A percentile compares a stretch with the other conserved stretches of the same genome.
These are phyloP conservation scores for Tetramorium bicarinatum DNA, from an alignment of 2,888 invertebrate genomes.

Conservation along the genomic window DNA sequence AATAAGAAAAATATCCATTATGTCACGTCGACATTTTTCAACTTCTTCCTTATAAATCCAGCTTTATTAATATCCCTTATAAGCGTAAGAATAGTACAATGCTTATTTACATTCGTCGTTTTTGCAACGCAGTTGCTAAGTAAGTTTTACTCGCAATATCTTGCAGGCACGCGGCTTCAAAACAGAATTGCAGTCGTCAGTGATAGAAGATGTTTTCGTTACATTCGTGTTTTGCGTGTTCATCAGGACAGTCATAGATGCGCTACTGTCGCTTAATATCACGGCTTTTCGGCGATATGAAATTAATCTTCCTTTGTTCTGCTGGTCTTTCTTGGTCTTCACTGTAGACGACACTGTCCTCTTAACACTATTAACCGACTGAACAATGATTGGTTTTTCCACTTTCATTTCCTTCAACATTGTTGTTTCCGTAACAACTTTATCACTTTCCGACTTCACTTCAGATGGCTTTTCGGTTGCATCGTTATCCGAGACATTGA, in stretches of 20 bases:
- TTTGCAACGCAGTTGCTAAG: not conserved
- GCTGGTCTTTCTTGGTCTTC: constrained; percentile 44
- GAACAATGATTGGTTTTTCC: constrained; percentile 7
- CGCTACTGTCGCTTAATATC: constrained; percentile 76
- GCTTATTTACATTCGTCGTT: constrained; percentile 17
- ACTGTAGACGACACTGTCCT: not conserved
- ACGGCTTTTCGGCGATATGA: constrained; percentile 77
- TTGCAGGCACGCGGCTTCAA: constrained; percentile 58
- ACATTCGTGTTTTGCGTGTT: constrained; percentile 48
- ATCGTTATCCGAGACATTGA: not conserved
- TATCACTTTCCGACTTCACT: not conserved
- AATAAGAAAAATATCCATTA: not conserved
- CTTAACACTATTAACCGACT: not conserved
- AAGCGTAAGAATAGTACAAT: constrained; percentile 14
- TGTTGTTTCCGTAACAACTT: not conserved
- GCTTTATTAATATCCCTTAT: constrained; percentile 26
- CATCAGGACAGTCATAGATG: constrained; percentile 72
- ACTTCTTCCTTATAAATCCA: not conserved
- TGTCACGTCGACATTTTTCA: not conserved
- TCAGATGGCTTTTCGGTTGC: not conserved
- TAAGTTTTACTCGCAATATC: constrained; percentile 11
- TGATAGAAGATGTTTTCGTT: not conserved
- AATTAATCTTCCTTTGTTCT: constrained; percentile 69
- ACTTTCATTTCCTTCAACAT: not conserved
- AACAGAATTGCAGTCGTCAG: not conserved